A percentile compares a stretch with the other conserved stretches of the same genome.
Evolutionary conservation across 2,888 invertebrate species (phyloP).

Genomic region (Limnephilus marmoratus): DNA sequence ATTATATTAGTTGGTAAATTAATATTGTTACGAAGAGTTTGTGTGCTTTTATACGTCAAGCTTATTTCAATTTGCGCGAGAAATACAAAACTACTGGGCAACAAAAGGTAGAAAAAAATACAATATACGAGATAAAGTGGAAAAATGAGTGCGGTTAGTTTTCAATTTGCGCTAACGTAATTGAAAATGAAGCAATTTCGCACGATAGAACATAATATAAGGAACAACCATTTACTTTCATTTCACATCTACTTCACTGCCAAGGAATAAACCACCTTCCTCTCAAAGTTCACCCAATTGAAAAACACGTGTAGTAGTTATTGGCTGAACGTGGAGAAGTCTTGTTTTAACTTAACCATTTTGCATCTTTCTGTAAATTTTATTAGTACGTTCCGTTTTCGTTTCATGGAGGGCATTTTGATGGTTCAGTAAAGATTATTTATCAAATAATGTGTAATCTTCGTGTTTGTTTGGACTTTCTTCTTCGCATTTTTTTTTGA

Average conservation of each 20-base stretch:
- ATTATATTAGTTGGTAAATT: background rate
- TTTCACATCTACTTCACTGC: background rate
- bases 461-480: too few relatives aligned
- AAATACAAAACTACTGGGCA: background rate
- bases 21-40: background rate
- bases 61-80: background rate
- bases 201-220: background rate
- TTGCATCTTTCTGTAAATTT: too few relatives aligned
- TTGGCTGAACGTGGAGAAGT: too few relatives aligned
- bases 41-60: background rate
- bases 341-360: too few relatives aligned
- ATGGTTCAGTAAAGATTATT: too few relatives aligned
- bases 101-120: background rate
- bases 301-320: background rate
- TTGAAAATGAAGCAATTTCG: constrained; percentile 14
- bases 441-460: too few relatives aligned
- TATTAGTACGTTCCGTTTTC: too few relatives aligned
- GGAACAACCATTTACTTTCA: background rate
- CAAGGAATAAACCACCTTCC: background rate
- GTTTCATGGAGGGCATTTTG: too few relatives aligned
- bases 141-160: constrained; percentile 11
- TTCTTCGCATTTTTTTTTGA: too few relatives aligned
- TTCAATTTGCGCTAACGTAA: constrained; percentile 19
- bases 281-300: background rate
- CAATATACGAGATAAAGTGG: background rate